Evolutionary conservation across 1,140 invertebrate species (phyloP), one percentile per base, ranked within the genome.

Genomic region (Ostrea edulis): DNA sequence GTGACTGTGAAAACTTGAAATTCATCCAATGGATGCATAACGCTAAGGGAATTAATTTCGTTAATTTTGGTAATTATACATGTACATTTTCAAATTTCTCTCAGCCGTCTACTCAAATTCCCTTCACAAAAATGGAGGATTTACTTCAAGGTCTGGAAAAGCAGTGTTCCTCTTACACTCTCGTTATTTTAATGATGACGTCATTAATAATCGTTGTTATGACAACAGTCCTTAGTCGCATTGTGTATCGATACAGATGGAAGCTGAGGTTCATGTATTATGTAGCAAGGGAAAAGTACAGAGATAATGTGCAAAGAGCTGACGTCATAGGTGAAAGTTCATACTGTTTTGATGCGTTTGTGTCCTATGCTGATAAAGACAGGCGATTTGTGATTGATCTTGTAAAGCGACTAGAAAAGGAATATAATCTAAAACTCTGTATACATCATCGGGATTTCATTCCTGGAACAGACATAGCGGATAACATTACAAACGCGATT

Each of bases 401-500:
- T 7, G 55, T 92, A 35, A 25, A 89, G 22, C 44, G 84, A 0
- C 77, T 93, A 12, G 91, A 91, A 77, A 29, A 54, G 20, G 68
- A 90, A 17, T 82, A n/a, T 12, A 44, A 82, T 11, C 83, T 92
- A 0, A 89, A 89, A 20, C 54, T 93, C 17, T 92, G 92, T 89
- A 25, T 93, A 12, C 92, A 93, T 85, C 55, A 90, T 52, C 77
- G 90, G 35, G 91, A 94, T 81, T 93, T 93, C 86, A 62, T 89
- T 12, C 90, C 91, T n/a, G 93, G 93, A 20, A 88, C 86, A 11
- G 88, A 86, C 22, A 96, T 97, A 85, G 96, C 96, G 0, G 96
- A 96, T 91, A 96, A 96, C 88, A 96, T 97, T 83, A 92, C 96
- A 29, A 95, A 95, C 71, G 96, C 96, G 89, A 96, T 97, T 58